Base-by-base conservation (phyloP, 2,888 invertebrate species). In the Graphium colonna region DNA sequence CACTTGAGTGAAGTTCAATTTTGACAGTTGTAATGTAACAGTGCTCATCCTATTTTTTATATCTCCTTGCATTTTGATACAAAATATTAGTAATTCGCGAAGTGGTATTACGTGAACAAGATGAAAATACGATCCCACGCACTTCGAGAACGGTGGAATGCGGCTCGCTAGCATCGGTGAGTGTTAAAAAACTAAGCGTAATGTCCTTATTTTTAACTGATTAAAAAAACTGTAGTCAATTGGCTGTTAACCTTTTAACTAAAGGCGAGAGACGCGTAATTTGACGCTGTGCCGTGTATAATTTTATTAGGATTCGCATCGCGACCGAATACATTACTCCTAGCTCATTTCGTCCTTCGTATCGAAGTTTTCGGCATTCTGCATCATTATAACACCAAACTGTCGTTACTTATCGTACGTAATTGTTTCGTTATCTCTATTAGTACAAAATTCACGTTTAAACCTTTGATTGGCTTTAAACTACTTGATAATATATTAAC, bases 201-300 rank as follows among this genome's bases (percentile, higher is more conserved):
- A 73, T 77, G 79, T 80, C 75, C 83, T 79, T 87, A 88, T 88
- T 86, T 88, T 87, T 88, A 89, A 89, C 88, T 88, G 87, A 88
- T 89, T 87, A 85, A 82, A 86, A 86, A 86, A 85, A 83, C 84
- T 77, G 82, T 87, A 85, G 88, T 90, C 90, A 90, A 90, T 90
- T 90, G 90, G 71, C 78, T 89, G 88, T 90, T 90, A 90, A 90
- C 90, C 90, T 90, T 90, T 90, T 90, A 90, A 90, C 89, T 89
- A 84, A 86, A 86, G 86, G 85, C 87, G 82, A 82, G 83, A 87
- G 80, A 79, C 79, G 83, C 85, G 89, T 89, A 89, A 89, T 89
- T 86, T 85, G 88, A 89, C 87, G 86, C 88, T 87, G 73, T 77
- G 79, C 77, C 77, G 79, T 83, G 82, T 86, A 84, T 89, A 89